Conservation (phyloP, 2,888 invertebrate genomes). For the Dasypogon diadema region DNA sequence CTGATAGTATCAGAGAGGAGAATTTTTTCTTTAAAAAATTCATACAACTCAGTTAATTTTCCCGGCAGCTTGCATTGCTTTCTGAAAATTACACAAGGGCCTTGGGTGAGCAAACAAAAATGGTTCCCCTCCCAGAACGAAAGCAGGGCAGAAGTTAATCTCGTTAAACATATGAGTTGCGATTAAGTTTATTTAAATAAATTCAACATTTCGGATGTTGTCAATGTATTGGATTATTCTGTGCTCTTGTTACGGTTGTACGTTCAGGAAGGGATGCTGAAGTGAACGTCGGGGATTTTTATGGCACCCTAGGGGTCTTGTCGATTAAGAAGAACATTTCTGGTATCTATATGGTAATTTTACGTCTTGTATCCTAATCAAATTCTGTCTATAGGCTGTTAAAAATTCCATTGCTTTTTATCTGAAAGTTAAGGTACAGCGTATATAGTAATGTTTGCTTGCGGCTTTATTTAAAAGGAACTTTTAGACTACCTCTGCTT, state of each 20-base stretch:
- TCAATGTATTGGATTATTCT: constrained; percentile 37
- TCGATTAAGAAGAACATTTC: constrained; percentile 57
- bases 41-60: neutral
- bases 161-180: constrained; percentile 54
- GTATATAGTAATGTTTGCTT: too few species aligned
- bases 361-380: constrained; percentile 56
- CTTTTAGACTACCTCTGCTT: too few species aligned
- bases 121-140: neutral
- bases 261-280: constrained; percentile 21
- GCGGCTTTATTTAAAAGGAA: too few species aligned
- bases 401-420: neutral
- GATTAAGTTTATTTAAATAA: constrained; percentile 57
- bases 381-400: constrained; percentile 46
- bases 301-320: constrained; percentile 55
- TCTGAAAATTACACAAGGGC: neutral
- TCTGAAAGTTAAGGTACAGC: neutral
- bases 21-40: neutral
- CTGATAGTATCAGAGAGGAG: neutral
- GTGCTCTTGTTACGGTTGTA: neutral
- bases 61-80: neutral
- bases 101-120: neutral
- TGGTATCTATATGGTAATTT: constrained; percentile 57
- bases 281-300: constrained; percentile 52
- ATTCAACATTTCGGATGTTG: constrained; percentile 52
- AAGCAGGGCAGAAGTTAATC: constrained; percentile 45